Conservation (phyloP, 2,113 vertebrate species). For the Hippopotamus amphibius region DNA sequence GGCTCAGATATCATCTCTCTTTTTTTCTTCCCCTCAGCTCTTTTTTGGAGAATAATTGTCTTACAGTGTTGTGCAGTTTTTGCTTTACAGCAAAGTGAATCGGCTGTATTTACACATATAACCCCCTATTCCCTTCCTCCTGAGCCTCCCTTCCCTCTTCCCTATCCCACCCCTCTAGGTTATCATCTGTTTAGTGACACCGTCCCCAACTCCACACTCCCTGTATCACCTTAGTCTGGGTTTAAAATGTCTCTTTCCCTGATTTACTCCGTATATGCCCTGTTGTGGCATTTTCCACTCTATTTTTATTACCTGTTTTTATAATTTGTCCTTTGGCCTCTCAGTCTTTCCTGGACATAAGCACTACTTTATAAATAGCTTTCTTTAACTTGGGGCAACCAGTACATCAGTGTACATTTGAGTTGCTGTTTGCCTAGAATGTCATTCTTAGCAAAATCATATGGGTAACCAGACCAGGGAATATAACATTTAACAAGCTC, state of each 20-base stretch:
- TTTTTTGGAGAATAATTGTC: too few relatives aligned
- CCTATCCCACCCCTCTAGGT: too few relatives aligned
- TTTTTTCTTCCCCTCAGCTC: too few relatives aligned
- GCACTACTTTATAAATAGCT: not conserved
- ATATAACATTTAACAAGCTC: not conserved
- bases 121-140: too few relatives aligned
- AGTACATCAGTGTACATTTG: not conserved
- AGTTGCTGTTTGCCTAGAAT: slow-evolving; percentile 7
- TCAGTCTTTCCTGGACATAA: not conserved
- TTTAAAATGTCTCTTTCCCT: not conserved
- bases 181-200: not conserved
- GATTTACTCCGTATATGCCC: not conserved
- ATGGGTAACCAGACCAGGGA: not conserved
- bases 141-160: too few relatives aligned
- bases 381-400: not conserved
- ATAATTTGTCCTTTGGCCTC: slow-evolving; percentile 5
- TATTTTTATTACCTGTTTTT: slow-evolving; percentile 9
- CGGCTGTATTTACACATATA: too few relatives aligned
- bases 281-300: not conserved
- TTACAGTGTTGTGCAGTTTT: too few relatives aligned
- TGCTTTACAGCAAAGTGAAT: too few relatives aligned
- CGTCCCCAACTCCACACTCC: not conserved
- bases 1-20: not conserved
- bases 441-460: not conserved
- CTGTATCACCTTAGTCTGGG: not conserved